Evolutionary conservation across 2,888 invertebrate genomes (phyloP).

Genomic region (Brassicogethes aeneus): DNA sequence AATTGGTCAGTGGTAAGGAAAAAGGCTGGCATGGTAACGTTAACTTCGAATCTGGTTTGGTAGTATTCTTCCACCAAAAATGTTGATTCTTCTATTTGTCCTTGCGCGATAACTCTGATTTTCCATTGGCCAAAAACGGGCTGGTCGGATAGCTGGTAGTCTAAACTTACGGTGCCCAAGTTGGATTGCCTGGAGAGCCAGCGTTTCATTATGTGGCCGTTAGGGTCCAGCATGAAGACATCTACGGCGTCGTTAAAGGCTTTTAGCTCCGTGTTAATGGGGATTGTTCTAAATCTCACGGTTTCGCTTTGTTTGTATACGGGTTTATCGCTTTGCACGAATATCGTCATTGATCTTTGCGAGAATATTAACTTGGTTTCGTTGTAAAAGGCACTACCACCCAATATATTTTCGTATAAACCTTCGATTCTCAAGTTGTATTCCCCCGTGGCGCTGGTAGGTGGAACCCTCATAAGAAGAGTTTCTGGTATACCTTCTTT

Average conservation of each 20-base stretch:
- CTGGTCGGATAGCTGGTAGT: slow-evolving; percentile 84
- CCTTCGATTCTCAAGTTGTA: slow-evolving; percentile 60
- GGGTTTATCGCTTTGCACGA: slow-evolving; percentile 91
- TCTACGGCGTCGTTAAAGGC: slow-evolving; percentile 87
- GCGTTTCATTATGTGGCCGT: slow-evolving; percentile 76
- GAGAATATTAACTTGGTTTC: slow-evolving; percentile 80
- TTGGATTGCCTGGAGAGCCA: slow-evolving; percentile 93
- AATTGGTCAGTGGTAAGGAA: slow-evolving; percentile 80
- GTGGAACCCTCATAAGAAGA: slow-evolving; percentile 81
- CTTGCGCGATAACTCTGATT: slow-evolving; percentile 79
- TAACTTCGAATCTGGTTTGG: slow-evolving; percentile 90
- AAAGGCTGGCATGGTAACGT: slow-evolving; percentile 92
- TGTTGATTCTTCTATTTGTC: slow-evolving; percentile 75
- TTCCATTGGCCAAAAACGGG: slow-evolving; percentile 90
- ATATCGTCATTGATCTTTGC: slow-evolving; percentile 87
- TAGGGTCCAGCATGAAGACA: slow-evolving; percentile 86
- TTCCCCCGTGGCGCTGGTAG: slow-evolving; percentile 72
- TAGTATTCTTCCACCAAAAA: slow-evolving; percentile 93
- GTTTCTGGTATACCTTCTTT: slow-evolving; percentile 83
- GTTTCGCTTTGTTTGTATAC: slow-evolving; percentile 89
- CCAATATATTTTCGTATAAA: slow-evolving; percentile 62
- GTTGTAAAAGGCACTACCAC: slow-evolving; percentile 83
- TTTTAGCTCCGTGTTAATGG: slow-evolving; percentile 85
- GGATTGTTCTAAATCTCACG: slow-evolving; percentile 84
- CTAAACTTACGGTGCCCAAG: slow-evolving; percentile 86